Evolutionary conservation across 2,888 invertebrate species (phyloP).

Genomic region (Polylopha cassiicola): DNA sequence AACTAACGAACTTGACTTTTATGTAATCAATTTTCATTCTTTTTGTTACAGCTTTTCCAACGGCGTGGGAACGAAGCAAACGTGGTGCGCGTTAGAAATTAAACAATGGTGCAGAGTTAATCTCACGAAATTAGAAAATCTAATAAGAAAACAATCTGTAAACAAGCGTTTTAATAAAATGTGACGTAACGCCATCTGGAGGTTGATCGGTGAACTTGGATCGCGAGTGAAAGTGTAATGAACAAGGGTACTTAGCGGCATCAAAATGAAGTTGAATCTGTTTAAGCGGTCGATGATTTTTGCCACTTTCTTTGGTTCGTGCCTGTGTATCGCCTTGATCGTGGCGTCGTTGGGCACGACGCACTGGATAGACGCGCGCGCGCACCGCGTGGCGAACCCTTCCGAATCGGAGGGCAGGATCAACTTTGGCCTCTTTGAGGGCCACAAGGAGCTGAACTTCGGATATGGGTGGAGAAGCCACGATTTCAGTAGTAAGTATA

Average conservation of each 20-base stretch:
- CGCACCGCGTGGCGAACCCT: constrained; percentile 81
- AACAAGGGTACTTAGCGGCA: constrained; percentile 21
- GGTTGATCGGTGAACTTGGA: constrained; percentile 40
- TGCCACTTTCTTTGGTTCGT: constrained; percentile 87
- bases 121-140: constrained; percentile 18
- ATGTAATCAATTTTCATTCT: constrained; percentile 36
- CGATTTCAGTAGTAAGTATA: constrained; percentile 84
- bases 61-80: constrained; percentile 41
- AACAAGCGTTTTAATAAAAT: constrained; percentile 37
- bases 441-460: constrained; percentile 85
- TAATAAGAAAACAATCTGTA: constrained; percentile 7
- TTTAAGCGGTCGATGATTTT: constrained; percentile 88
- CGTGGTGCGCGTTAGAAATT: constrained; percentile 38
- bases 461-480: constrained; percentile 88
- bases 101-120: constrained; percentile 20
- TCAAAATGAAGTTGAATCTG: constrained; percentile 79
- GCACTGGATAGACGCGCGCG: constrained; percentile 88
- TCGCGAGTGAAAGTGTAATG: constrained; percentile 43
- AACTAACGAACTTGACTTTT: constrained; percentile 27
- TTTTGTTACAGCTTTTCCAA: constrained; percentile 61
- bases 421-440: constrained; percentile 91
- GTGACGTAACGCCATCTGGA: constrained; percentile 65
- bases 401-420: constrained; percentile 84
- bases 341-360: constrained; percentile 90
- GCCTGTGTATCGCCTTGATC: constrained; percentile 85